These are phyloP conservation scores for Pedionomus torquatus DNA, from an alignment of 2,113 vertebrate genomes.

Conservation along the genomic window DNA sequence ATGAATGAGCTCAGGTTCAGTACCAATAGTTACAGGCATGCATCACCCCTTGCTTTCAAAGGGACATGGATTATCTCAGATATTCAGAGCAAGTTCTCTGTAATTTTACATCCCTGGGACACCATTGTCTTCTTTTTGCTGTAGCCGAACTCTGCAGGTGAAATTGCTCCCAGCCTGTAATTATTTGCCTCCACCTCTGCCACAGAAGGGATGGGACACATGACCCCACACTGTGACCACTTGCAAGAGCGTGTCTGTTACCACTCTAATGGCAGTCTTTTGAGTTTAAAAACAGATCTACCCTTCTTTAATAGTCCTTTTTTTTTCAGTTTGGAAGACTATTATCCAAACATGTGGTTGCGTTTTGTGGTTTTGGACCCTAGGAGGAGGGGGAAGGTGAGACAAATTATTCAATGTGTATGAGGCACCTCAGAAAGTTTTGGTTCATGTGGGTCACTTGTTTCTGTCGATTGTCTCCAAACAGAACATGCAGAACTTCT, in stretches of 20 bases:
- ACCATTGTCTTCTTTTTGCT: neutral
- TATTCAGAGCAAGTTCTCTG: neutral
- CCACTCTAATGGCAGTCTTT: neutral
- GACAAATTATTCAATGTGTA: neutral
- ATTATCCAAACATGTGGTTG: constrained; percentile 6
- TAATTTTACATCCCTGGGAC: neutral
- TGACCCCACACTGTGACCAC: neutral
- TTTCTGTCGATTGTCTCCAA: neutral
- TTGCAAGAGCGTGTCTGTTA: neutral
- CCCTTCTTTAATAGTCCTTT: neutral
- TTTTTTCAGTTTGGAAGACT: neutral
- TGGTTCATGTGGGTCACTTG: neutral
- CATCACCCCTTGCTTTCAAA: neutral
- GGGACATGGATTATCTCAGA: neutral
- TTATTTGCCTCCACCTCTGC: neutral
- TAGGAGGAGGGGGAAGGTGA: neutral
- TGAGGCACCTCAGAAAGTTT: neutral
- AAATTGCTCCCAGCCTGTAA: neutral
- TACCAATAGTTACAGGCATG: neutral
- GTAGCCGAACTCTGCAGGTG: neutral
- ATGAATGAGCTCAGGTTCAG: neutral
- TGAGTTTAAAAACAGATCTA: constrained; percentile 22
- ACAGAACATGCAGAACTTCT: neutral
- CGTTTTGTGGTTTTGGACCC: constrained; percentile 7
- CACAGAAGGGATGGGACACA: neutral